Percentiles rank a stretch among this genome's conserved stretches.
Evolutionary conservation across 2,888 invertebrate species (phyloP).

Genomic region (Conchocele bisecta): DNA sequence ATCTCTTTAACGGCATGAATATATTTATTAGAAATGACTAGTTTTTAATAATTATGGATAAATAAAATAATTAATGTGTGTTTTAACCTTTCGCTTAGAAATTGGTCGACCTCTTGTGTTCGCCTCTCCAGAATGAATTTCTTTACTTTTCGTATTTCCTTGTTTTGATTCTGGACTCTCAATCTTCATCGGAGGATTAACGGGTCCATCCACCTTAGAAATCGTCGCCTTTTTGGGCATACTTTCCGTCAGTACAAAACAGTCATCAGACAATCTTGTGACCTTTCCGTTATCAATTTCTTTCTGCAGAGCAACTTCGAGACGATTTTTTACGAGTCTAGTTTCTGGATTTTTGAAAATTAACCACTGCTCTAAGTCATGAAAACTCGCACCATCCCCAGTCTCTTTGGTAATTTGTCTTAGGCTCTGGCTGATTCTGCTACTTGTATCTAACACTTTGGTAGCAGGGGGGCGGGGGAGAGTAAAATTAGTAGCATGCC

Average conservation of each 20-base stretch:
- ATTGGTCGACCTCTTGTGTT: constrained; percentile 68
- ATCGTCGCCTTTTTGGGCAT: constrained; percentile 34
- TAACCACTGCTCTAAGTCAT: constrained; percentile 76
- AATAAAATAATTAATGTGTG: too few relatives aligned
- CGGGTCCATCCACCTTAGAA: too few relatives aligned
- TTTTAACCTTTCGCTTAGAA: constrained; percentile 72
- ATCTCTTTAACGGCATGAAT: too few relatives aligned
- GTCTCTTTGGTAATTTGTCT: constrained; percentile 53
- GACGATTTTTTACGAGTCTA: constrained; percentile 72
- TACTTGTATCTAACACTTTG: constrained; percentile 49
- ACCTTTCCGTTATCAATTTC: constrained; percentile 89
- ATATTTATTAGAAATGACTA: too few relatives aligned
- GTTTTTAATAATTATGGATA: too few relatives aligned
- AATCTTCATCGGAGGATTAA: too few relatives aligned
- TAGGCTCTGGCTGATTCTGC: constrained; percentile 67
- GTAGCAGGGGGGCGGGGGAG: not conserved
- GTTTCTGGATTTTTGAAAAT: constrained; percentile 67
- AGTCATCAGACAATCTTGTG: constrained; percentile 84
- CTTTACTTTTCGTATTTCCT: constrained; percentile 7
- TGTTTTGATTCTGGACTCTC: too few relatives aligned
- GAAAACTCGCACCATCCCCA: constrained; percentile 65
- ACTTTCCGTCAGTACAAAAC: constrained; percentile 80
- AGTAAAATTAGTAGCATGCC: constrained; percentile 86
- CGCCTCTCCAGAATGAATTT: too few relatives aligned
- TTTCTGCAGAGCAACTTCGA: constrained; percentile 87